Conservation (phyloP, 2,113 vertebrate species). For the Nycticryphes semicollaris region DNA sequence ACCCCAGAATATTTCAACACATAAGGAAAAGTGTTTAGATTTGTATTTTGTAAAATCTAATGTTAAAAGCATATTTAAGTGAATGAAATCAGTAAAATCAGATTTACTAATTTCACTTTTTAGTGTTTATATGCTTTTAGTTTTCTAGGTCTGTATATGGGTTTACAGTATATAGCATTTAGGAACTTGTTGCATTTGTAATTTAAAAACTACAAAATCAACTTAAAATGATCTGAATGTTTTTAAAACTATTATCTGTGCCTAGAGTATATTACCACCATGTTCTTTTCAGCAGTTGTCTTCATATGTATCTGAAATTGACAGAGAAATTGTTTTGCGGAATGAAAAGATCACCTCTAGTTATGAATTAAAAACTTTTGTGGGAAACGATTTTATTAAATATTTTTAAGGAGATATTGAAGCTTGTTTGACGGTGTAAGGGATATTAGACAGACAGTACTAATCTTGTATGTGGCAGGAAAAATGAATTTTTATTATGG, state of each 20-base stretch:
- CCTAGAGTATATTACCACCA: neutral
- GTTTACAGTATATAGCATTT: neutral
- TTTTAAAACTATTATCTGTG: neutral
- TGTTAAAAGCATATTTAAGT: neutral
- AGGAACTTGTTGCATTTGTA: neutral
- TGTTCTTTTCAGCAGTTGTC: neutral
- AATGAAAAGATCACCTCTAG: neutral
- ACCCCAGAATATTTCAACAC: neutral
- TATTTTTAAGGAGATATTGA: neutral
- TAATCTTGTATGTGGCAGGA: neutral
- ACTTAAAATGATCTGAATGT: neutral
- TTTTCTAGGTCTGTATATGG: neutral
- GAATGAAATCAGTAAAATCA: neutral
- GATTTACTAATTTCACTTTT: neutral
- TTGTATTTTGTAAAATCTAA: neutral
- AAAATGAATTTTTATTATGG: neutral
- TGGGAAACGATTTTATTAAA: neutral
- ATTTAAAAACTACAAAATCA: neutral
- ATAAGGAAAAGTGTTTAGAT: neutral
- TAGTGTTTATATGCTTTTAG: neutral
- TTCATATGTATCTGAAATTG: neutral
- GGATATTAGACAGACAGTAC: neutral
- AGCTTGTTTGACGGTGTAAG: fast-evolving
- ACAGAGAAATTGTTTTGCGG: neutral
- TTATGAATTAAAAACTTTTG: neutral